Conservation (phyloP, 2,888 invertebrate genomes). For the Homarus gammarus region DNA sequence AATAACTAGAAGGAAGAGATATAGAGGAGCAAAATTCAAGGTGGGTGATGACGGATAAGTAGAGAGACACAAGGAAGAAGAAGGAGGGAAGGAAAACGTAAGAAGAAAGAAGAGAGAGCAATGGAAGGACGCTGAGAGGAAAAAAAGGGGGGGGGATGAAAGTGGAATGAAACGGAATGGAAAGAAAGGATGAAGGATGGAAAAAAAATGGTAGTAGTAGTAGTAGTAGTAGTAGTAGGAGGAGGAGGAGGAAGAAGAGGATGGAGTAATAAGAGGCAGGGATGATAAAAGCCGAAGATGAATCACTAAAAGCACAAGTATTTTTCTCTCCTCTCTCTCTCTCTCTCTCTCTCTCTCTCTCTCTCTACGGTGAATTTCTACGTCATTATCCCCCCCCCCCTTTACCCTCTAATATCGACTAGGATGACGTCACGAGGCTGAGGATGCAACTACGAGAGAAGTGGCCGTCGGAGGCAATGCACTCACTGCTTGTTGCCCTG, state of each 20-base stretch:
- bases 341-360: no score
- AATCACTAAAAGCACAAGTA: no score
- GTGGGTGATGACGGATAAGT: not conserved
- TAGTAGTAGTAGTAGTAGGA: not conserved
- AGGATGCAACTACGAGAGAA: no score
- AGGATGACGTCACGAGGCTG: no score
- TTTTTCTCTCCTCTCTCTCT: no score
- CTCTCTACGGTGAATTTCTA: no score
- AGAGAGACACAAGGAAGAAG: slow-evolving; percentile 15
- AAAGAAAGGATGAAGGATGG: not conserved
- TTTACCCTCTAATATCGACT: no score
- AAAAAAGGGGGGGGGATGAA: not conserved
- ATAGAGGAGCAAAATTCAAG: not conserved
- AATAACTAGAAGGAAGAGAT: not conserved
- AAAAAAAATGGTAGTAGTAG: not conserved
- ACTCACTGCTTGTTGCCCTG: no score
- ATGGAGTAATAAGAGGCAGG: not conserved
- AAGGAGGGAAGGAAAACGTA: not conserved
- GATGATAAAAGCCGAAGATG: not conserved
- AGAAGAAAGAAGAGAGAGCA: not conserved
- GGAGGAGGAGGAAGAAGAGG: not conserved
- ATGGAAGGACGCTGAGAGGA: not conserved
- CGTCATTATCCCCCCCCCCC: no score
- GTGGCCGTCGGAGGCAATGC: no score
- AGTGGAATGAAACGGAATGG: not conserved